Base-by-base conservation (phyloP, 2,888 invertebrate species). In the Tachina lurida region DNA sequence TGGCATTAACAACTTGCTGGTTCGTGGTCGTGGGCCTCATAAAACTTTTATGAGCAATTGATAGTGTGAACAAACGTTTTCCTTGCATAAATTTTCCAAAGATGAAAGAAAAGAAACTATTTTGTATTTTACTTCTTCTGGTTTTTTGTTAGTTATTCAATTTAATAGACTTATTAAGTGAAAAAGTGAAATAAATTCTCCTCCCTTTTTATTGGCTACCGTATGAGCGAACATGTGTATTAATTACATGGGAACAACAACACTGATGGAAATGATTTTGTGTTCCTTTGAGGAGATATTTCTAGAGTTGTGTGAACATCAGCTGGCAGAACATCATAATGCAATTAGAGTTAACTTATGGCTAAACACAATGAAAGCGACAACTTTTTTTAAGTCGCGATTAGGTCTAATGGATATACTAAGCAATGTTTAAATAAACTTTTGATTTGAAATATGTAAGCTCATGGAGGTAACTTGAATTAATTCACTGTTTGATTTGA, bases 11-110 rank as follows among this genome's bases (percentile, higher is more conserved):
- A 81, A 81, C 58, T 70, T 56, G 56, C 41, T 73, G 47, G 56
- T 22, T 73, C 52, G 87, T 88, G 88, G 89, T 88, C 88, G 89
- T 88, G 88, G 90, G 89, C 90, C 89, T 90, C 91, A 92, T 92
- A 92, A 92, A 92, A 91, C 88, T 92, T 92, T 92, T 92, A 92
- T 91, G 91, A 91, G 88, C 91, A 89, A 91, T 91, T 90, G 89
- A 90, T 90, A 92, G 91, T 90, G 92, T 90, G 90, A 91, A 91
- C 89, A 89, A 90, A 91, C 90, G 89, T 89, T 87, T 87, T 84
- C 87, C 88, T 87, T 87, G 87, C 87, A 87, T 88, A 86, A 87
- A 70, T 77, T 62, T 71, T 77, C 52, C 45, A 62, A 65, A 81
- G 81, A 81, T 81, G 68, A 81, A 81, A 81, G 68, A 81, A 81